These are phyloP conservation scores for Poecilia velifera DNA, from an alignment of 2,797 vertebrate genomes.

Conservation along the genomic window DNA sequence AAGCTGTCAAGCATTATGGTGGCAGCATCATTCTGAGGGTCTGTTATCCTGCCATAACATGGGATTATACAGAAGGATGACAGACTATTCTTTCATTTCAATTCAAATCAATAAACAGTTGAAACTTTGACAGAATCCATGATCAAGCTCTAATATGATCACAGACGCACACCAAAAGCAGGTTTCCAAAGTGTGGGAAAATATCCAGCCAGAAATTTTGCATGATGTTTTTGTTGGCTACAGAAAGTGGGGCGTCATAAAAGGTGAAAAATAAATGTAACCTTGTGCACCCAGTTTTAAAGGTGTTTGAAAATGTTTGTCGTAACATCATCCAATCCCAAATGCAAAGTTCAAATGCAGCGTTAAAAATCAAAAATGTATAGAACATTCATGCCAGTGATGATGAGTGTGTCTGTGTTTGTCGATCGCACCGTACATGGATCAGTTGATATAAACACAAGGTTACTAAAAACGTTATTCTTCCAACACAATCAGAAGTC, in stretches of 20 bases:
- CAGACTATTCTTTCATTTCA: neutral
- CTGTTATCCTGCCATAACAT: neutral
- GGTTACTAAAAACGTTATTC: conserved; percentile 41
- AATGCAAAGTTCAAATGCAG: neutral
- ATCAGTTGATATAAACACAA: neutral
- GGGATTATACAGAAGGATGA: neutral
- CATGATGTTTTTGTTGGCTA: neutral
- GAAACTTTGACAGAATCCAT: neutral
- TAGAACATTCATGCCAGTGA: neutral
- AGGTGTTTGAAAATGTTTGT: neutral
- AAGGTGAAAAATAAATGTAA: neutral
- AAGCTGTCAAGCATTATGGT: neutral
- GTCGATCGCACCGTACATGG: neutral
- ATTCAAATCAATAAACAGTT: neutral
- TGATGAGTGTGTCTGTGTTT: neutral
- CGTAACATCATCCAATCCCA: neutral
- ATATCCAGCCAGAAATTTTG: neutral
- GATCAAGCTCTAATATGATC: neutral
- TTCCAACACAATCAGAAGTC: conserved; percentile 9
- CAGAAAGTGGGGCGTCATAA: neutral
- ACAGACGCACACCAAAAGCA: neutral
- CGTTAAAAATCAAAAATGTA: neutral
- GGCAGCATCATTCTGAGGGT: neutral
- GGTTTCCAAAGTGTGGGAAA: neutral
- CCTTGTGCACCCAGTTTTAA: neutral